phyloP scores from a whole-genome alignment of 2,888 invertebrate genomes.

The Anaspis maculata region DNA sequence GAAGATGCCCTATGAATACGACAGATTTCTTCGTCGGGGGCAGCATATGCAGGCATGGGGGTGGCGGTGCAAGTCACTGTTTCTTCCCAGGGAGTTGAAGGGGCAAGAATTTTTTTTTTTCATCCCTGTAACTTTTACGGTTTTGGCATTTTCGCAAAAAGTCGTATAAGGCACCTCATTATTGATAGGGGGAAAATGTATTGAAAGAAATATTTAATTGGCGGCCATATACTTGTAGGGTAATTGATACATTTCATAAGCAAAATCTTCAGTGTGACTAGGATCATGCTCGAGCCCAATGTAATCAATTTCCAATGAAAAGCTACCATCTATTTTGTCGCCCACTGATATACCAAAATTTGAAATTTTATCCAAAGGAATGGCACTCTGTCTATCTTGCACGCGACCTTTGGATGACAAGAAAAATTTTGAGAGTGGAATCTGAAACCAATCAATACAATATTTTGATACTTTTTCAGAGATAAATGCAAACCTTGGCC shows the following conservation, averaged over 20 bases:
- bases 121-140: too few species aligned
- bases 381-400: conserved; percentile 68
- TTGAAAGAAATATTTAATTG: too few species aligned
- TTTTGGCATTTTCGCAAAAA: too few species aligned
- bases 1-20: too few species aligned
- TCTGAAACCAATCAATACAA: conserved; percentile 48
- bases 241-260: conserved; percentile 87
- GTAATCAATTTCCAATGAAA: conserved; percentile 86
- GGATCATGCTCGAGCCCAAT: conserved; percentile 80
- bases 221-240: conserved; percentile 53
- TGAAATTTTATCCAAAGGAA: conserved; percentile 55
- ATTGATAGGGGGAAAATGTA: too few species aligned
- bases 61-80: too few species aligned
- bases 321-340: conserved; percentile 75
- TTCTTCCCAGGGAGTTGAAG: too few species aligned
- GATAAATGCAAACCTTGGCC: conserved; percentile 54
- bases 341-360: conserved; percentile 76
- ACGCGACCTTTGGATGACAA: conserved; percentile 73
- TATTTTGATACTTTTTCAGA: neutral
- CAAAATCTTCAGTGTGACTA: conserved; percentile 72
- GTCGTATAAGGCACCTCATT: too few species aligned
- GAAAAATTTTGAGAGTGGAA: conserved; percentile 91
- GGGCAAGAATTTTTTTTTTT: too few species aligned
- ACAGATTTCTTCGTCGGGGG: too few species aligned
- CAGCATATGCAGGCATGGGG: too few species aligned